phyloP scores from a whole-genome alignment of 2,797 vertebrate species.

The Gorsachius magnificus region DNA sequence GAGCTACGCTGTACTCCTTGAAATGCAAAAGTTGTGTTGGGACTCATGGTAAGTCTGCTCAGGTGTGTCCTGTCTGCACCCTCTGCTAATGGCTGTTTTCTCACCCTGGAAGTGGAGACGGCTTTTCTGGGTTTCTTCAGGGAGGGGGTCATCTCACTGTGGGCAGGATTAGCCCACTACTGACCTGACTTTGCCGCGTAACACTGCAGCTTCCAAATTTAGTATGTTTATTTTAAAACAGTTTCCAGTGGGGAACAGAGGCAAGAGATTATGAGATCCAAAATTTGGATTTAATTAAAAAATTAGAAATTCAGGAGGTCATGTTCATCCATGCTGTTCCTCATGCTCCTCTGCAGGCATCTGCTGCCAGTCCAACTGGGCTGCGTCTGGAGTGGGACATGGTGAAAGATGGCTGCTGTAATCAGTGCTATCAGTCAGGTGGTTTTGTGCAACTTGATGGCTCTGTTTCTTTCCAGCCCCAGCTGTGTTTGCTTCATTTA shows the following conservation, averaged over 20 bases:
- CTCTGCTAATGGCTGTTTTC: neutral
- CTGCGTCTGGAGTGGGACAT: neutral
- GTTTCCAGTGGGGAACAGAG: neutral
- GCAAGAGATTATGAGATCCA: neutral
- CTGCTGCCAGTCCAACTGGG: neutral
- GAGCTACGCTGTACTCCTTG: neutral
- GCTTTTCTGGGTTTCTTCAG: neutral
- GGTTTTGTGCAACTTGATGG: neutral
- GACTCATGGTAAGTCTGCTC: neutral
- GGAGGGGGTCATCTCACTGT: fast-evolving
- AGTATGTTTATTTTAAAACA: neutral
- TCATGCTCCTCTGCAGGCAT: neutral
- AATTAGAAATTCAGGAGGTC: neutral
- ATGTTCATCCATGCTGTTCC: neutral
- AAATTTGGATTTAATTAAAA: neutral
- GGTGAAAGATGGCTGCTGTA: neutral
- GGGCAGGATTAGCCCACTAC: neutral
- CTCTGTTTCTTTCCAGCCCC: neutral
- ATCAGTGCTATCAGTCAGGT: neutral
- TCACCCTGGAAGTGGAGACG: neutral
- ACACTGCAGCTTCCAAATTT: neutral
- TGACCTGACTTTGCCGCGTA: neutral
- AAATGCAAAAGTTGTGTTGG: neutral
- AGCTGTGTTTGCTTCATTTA: neutral
- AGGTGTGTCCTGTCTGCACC: neutral